Base-by-base conservation (phyloP, 2,888 invertebrate species). In the Anoplius nigerrimus region DNA sequence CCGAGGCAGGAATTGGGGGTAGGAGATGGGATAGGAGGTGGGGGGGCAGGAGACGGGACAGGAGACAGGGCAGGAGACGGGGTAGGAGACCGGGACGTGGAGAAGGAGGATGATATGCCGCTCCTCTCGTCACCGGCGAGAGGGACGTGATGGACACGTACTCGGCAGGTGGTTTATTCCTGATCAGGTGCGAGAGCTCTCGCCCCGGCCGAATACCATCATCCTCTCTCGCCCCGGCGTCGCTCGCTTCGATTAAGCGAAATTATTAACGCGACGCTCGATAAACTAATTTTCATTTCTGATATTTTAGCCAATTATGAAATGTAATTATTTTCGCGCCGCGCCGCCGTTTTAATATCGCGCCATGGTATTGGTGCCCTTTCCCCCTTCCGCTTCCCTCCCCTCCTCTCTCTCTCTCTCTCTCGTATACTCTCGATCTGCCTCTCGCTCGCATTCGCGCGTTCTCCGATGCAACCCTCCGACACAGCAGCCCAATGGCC, bases 261-360 rank as follows among this genome's bases (percentile, higher is more conserved):
- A 86, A 86, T 85, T 84, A 85, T 85, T 83, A 80, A 81, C 79
- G 80, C 78, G 76, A 67, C 79, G 78, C 78, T 78, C 82, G 79
- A 82, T 83, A 82, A 83, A 83, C 83, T 85, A 84, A 83, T 83
- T 83, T 84, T 83, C 82, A 80, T 84, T 82, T 81, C 84, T 80
- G 82, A 85, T 83, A 83, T 84, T 85, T 84, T 81, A 82, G 81
- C 80, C 84, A 83, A 84, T 85, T 85, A 85, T 85, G 83, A 83
- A 85, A 83, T 82, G 84, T 83, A 85, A 85, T 85, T 85, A 85
- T 85, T 85, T 83, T 85, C 82, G 79, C 79, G 80, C 82, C 76
- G 77, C 67, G 69, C 70, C 80, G 77, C 77, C 81, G 83, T 82
- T 85, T 85, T 84, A 84, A 84, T 83, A 84, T 83, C 81, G 75